These are phyloP conservation scores for Trachelus stipa DNA, from an alignment of 2,888 invertebrate species.

Conservation along the genomic window DNA sequence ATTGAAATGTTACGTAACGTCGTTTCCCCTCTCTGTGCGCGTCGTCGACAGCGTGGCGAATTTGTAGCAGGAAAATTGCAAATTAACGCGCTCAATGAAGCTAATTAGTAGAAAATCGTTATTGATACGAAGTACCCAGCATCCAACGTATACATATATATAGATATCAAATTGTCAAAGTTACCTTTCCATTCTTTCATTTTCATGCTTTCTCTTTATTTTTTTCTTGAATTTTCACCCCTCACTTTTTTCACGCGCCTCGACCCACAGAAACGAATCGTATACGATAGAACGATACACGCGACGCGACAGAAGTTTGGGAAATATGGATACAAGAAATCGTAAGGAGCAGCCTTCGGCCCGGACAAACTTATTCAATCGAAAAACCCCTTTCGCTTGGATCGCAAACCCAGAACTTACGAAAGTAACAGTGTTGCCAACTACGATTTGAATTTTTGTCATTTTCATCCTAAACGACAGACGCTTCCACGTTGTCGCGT, in stretches of 20 bases:
- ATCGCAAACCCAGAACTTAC: no score
- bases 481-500: no score
- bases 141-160: background rate
- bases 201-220: no score
- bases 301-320: slow-evolving; percentile 34
- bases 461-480: no score
- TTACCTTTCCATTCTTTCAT: no score
- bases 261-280: no score
- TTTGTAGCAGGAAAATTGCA: background rate
- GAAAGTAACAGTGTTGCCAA: no score
- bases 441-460: no score
- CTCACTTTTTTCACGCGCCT: no score
- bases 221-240: no score
- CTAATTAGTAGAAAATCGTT: background rate
- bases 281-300: no score
- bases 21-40: background rate
- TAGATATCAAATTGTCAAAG: no score
- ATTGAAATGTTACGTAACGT: background rate
- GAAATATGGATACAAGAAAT: slow-evolving; percentile 32
- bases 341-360: slow-evolving; percentile 30
- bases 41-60: background rate
- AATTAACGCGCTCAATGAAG: background rate
- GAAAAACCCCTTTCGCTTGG: background rate
- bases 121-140: background rate
- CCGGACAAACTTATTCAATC: slow-evolving; percentile 34